Base-by-base conservation (phyloP, 2,797 vertebrate species). In the Podarcis lilfordi region DNA sequence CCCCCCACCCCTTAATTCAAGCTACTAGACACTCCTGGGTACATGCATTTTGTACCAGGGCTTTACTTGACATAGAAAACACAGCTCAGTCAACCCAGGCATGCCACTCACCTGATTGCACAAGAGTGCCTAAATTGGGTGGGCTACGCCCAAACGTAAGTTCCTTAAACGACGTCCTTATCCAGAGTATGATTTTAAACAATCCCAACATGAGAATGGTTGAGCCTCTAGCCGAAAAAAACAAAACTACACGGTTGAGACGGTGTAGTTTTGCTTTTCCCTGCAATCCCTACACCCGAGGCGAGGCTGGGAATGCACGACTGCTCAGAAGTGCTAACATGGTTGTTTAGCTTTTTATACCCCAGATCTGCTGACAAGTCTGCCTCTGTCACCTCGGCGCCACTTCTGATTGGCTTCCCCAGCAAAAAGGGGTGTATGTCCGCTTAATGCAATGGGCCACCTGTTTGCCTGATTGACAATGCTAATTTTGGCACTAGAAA, bases 281-380 rank as follows among this genome's bases (percentile, higher is more conserved):
- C 96, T 97, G 98, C 98, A 98, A 97, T 98, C 98, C 98, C 98
- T 98, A 98, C 98, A 99, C 98, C 98, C 98, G 98, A 99, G 98
- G 99, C 97, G 96, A 99, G 98, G 98, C 97, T 98, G 98, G 98
- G 98, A 98, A 99, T 98, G 98, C 98, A 97, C 97, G 98, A 98
- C 98, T 98, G 98, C 98, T 99, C 98, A 98, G 97, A 97, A 98
- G 97, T 96, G 98, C 94, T 98, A 97, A 97, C 92, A 97, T 95
- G 95, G 98, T 96, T 95, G 89, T 91, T 95, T 95, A 92, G 92
- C 96, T 90, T 98, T 98, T 97, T 99, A 98, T 99, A 96, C 91
- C 68, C 91, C 94, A 83, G 89, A 95, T 96, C 95, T 94, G 95
- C 97, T 97, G 97, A 97, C 96, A 93, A 87, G 55, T 95, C 96